A percentile compares a stretch with the other conserved stretches of the same genome.
phyloP scores from a whole-genome alignment of 2,888 invertebrate species.

The Ectropis crepuscularia region DNA sequence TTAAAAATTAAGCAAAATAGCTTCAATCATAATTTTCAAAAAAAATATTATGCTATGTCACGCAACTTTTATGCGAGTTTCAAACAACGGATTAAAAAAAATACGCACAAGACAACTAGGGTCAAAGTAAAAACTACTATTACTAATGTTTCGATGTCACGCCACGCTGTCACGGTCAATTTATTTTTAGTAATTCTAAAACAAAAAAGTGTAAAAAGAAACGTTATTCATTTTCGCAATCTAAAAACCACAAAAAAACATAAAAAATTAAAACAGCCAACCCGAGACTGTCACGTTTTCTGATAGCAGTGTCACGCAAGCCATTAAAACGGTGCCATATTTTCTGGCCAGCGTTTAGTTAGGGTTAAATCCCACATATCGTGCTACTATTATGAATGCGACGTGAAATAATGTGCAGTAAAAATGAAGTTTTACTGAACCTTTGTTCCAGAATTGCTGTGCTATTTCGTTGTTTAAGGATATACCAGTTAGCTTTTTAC shows the following conservation, averaged over 20 bases:
- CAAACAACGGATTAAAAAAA: neutral
- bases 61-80: neutral
- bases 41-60: neutral
- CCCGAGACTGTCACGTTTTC: slow-evolving; percentile 15
- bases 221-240: slow-evolving; percentile 8
- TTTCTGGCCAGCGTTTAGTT: slow-evolving; percentile 31
- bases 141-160: neutral
- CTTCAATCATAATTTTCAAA: neutral
- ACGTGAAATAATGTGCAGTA: slow-evolving; percentile 40
- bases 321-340: slow-evolving; percentile 28
- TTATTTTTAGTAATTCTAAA: neutral
- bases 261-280: slow-evolving; percentile 32
- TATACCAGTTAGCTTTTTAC: neutral
- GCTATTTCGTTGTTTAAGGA: neutral
- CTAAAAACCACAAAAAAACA: slow-evolving; percentile 16
- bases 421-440: slow-evolving; percentile 23
- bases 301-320: slow-evolving; percentile 33
- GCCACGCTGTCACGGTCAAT: neutral
- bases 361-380: slow-evolving; percentile 41
- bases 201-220: neutral
- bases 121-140: neutral
- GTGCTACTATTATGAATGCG: slow-evolving; percentile 41
- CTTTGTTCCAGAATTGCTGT: slow-evolving; percentile 13
- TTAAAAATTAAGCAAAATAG: neutral
- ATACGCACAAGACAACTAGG: neutral